Base-by-base conservation (phyloP, 2,888 invertebrate genomes). In the Pimpla rufipes region DNA sequence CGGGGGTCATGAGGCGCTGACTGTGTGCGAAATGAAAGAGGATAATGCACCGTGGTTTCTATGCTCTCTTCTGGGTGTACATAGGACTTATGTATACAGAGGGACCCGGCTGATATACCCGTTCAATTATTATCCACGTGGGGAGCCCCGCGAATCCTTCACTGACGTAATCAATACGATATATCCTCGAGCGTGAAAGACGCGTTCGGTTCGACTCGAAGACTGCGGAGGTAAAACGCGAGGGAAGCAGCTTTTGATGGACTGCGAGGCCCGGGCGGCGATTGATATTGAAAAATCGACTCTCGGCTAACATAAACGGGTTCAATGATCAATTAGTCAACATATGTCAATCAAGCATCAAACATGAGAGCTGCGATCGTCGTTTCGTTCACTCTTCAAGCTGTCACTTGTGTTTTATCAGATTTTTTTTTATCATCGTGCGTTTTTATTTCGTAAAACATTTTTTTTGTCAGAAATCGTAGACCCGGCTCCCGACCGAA, bases 1-100 rank as follows among this genome's bases (percentile, higher is more conserved):
- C 82, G 79, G 79, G 85, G 79, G 84, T 85, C 86, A 79, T 85
- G 79, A 83, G 74, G 75, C 78, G 79, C 66, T 78, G 84, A 64
- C 85, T 77, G 77, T 70, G 64, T 84, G 84, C 77, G 84, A 85
- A 85, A 79, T 81, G 85, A 81, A 84, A 81, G 73, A 71, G 78
- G 74, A 84, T 85, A 84, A 84, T 85, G 80, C 81, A 84, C 73
- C 52, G 82, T 77, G n/a, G 76, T 52, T 23, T 42, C 47, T 70
- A 18, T 45, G 64, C 55, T 70, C 73, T 37, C 16, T 62, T 45
- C 50, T 42, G 47, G 50, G 64, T 29, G 18, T 64, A 52, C 62
- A 62, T 55, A 23, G 23, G n/a, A n/a, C n/a, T n/a, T n/a, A n/a
- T n/a, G n/a, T n/a, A n/a, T n/a, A n/a, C n/a, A n/a, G n/a, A n/a